Base-by-base conservation (phyloP, 2,888 invertebrate species). In the Lobophora halterata region DNA sequence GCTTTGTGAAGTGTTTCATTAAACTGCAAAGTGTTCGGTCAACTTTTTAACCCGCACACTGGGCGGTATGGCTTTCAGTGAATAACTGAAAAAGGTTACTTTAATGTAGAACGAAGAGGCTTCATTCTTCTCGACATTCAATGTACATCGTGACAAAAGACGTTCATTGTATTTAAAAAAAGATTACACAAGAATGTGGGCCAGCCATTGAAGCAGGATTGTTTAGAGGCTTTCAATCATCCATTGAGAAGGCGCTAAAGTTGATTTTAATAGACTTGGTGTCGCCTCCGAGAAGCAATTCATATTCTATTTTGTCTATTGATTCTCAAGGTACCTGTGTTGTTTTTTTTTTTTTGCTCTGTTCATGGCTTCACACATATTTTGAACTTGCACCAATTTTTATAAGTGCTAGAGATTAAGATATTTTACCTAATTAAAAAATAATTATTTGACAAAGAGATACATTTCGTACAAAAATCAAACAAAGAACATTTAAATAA, bases 181-280 rank as follows among this genome's bases (percentile, higher is more conserved):
- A 82, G 77, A 74, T 79, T 73, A 79, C 28, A 42, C 42, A 75
- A 69, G 77, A 80, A 83, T 82, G 74, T 80, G 78, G 78, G 74
- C 76, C 73, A 73, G 57, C 79, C 78, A 81, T 87, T 85, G 80
- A 85, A 71, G 32, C 23, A 36, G 75, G 71, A 85, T 85, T 83
- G 85, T 85, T 81, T 85, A 77, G 71, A 71, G 62, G 69, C 81
- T 56, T 79, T 87, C 85, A 80, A 83, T 86, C 85, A 80, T 71
- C 72, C 77, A 85, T 85, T 83, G 79, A 82, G 66, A 59, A 69
- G 79, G 82, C 80, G 83, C 83, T 79, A 81, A 85, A 85, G 67
- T 72, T 63, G 72, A 80, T 71, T 86, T 87, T 86, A 86, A 87
- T 86, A 87, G 87, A 86, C 87, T 83, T 54, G 38, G 56, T 64